Percentiles rank a stretch among this genome's conserved stretches.
Conservation (phyloP, 1,140 invertebrate species). For the Eriocheir sinensis region DNA sequence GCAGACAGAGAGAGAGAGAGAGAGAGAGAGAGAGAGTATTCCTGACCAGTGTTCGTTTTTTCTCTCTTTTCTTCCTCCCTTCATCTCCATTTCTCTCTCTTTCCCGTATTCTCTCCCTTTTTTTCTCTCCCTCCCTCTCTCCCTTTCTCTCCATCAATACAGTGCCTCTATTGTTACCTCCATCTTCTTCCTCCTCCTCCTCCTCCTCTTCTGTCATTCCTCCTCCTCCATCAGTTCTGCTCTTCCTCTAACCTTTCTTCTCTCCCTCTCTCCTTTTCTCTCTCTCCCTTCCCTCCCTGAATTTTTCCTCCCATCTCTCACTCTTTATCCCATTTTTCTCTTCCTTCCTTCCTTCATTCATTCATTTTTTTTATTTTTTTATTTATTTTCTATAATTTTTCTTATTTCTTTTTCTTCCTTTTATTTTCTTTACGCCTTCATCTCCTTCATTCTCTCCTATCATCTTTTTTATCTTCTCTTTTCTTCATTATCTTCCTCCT, state of each 20-base stretch:
- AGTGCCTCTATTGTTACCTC: neutral
- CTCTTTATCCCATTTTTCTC: neutral
- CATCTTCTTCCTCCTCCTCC: too few species aligned
- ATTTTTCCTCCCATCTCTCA: neutral
- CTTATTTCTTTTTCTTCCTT: neutral
- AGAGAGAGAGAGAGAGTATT: conserved; percentile 41
- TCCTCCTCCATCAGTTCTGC: neutral
- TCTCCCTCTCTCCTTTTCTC: neutral
- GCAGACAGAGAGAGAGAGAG: neutral
- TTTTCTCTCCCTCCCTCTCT: neutral
- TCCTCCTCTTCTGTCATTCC: neutral
- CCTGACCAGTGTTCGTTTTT: neutral
- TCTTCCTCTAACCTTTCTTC: neutral
- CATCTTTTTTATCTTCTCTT: neutral
- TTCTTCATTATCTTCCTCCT: neutral
- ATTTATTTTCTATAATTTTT: neutral
- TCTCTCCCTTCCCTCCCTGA: neutral
- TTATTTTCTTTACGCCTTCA: neutral
- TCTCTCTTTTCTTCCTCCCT: neutral
- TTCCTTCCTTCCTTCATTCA: neutral
- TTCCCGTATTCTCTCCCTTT: neutral
- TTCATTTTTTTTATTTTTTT: neutral
- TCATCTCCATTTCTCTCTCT: neutral
- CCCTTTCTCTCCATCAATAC: neutral
- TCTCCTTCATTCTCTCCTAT: neutral